phyloP scores from a whole-genome alignment of 2,797 vertebrate species.

The Hemibagrus guttatus region DNA sequence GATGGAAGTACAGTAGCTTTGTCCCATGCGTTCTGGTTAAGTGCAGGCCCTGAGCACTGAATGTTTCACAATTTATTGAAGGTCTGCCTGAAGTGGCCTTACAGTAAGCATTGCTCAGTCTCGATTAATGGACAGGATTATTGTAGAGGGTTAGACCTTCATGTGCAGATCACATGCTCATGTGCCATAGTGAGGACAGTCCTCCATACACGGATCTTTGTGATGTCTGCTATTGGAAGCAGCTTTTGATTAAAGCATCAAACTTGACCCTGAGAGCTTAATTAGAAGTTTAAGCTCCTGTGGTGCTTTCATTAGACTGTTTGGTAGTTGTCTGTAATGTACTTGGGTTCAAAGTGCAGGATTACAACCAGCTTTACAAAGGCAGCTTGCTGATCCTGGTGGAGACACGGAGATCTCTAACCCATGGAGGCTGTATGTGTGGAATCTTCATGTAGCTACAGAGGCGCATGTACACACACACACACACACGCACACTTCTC shows the following conservation, averaged over 20 bases:
- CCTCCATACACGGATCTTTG: not conserved
- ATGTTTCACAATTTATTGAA: slow-evolving; percentile 52
- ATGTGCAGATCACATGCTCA: not conserved
- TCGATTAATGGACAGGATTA: not conserved
- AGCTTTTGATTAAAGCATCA: not conserved
- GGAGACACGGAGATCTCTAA: not conserved
- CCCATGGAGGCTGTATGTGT: not conserved
- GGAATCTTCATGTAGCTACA: not conserved
- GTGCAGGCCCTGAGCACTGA: slow-evolving; percentile 32
- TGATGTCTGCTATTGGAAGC: not conserved
- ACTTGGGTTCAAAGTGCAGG: not conserved
- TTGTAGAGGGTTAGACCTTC: slow-evolving; percentile 13
- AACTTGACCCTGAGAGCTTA: not conserved
- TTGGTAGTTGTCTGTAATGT: not conserved
- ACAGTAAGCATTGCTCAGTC: not conserved
- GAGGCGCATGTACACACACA: not conserved
- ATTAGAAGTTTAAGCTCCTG: not conserved
- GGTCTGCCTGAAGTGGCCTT: slow-evolving; percentile 16
- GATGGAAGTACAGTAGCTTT: not conserved
- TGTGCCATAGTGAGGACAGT: not conserved
- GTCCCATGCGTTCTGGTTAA: slow-evolving; percentile 4
- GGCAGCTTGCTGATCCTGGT: not conserved
- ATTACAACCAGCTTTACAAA: too few species aligned
- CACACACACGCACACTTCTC: not conserved
- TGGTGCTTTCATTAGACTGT: not conserved